Evolutionary conservation across 2,797 vertebrate genomes (phyloP).

Genomic region (Petrocephalus schoutedeni): DNA sequence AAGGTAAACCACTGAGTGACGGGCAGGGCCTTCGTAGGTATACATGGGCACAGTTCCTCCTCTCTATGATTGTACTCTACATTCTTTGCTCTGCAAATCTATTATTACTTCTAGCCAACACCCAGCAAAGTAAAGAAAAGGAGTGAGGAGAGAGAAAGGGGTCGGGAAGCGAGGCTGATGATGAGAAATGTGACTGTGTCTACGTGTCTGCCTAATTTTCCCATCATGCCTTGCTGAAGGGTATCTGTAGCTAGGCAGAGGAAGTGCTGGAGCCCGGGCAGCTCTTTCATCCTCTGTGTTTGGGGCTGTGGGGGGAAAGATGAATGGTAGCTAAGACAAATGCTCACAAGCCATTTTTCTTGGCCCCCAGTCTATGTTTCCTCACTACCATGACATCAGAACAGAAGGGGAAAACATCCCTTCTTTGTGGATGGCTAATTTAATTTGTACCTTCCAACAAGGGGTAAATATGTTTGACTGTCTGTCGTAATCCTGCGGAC

Average conservation of each 20-base stretch:
- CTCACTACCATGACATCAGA: slow-evolving; percentile 99
- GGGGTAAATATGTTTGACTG: slow-evolving; percentile 98
- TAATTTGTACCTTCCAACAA: slow-evolving; percentile 99
- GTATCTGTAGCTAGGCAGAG: slow-evolving; percentile 68
- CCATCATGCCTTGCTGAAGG: slow-evolving; percentile 58
- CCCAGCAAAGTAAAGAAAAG: neutral
- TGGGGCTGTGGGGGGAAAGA: slow-evolving; percentile 69
- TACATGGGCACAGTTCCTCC: neutral
- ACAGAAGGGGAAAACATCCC: slow-evolving; percentile 98
- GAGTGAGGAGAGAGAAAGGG: neutral
- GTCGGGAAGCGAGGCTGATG: slow-evolving; percentile 28
- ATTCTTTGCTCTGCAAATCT: neutral
- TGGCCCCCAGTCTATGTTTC: slow-evolving; percentile 76
- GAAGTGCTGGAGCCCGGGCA: slow-evolving; percentile 63
- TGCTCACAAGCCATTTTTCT: slow-evolving; percentile 81
- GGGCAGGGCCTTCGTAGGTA: neutral
- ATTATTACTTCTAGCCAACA: neutral
- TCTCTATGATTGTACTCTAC: neutral
- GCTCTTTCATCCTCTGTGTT: slow-evolving; percentile 76
- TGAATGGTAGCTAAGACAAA: slow-evolving; percentile 91
- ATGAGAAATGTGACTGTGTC: slow-evolving; percentile 20
- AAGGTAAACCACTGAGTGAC: neutral
- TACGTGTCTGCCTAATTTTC: slow-evolving; percentile 47
- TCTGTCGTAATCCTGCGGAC: slow-evolving; percentile 75
- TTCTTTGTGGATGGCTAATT: slow-evolving; percentile 95